A percentile compares a stretch with the other conserved stretches of the same genome.
These are phyloP conservation scores for Epirrhoe alternata DNA, from an alignment of 2,888 invertebrate genomes.

Conservation along the genomic window DNA sequence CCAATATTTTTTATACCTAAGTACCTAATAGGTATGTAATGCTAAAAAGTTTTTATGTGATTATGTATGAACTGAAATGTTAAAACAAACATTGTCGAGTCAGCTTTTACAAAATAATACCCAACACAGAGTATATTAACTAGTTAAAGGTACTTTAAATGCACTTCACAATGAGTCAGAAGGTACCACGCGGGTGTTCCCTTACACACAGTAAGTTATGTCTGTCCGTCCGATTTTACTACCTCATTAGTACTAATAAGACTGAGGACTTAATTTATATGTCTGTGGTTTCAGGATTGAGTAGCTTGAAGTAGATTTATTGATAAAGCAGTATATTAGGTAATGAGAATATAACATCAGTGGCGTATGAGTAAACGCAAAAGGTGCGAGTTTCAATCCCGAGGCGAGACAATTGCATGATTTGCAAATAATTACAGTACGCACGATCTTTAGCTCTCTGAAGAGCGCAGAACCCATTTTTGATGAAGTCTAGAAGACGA, in stretches of 20 bases:
- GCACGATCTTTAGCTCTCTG: too few species aligned
- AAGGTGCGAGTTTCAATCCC: too few species aligned
- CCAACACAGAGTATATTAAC: not conserved
- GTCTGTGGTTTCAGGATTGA: constrained; percentile 33
- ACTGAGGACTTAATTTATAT: constrained; percentile 38
- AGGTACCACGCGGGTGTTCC: constrained; percentile 43
- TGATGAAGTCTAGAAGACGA: too few species aligned
- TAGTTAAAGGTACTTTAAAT: constrained; percentile 14
- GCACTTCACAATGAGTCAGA: constrained; percentile 39
- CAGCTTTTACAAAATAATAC: not conserved
- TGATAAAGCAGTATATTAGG: constrained; percentile 10
- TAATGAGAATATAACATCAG: not conserved
- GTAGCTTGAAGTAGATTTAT: constrained; percentile 26
- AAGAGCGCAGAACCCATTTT: too few species aligned
- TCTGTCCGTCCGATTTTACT: constrained; percentile 41
- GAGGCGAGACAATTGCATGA: too few species aligned
- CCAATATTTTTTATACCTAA: too few species aligned
- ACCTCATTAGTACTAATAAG: constrained; percentile 47
- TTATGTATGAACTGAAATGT: not conserved
- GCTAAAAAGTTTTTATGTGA: too few species aligned
- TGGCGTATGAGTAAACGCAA: not conserved
- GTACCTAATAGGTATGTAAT: too few species aligned
- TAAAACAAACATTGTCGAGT: not conserved
- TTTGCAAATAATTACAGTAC: too few species aligned
- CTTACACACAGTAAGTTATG: constrained; percentile 41